Conservation (phyloP, 2,888 invertebrate genomes). For the Ennomos fuscantarius region DNA sequence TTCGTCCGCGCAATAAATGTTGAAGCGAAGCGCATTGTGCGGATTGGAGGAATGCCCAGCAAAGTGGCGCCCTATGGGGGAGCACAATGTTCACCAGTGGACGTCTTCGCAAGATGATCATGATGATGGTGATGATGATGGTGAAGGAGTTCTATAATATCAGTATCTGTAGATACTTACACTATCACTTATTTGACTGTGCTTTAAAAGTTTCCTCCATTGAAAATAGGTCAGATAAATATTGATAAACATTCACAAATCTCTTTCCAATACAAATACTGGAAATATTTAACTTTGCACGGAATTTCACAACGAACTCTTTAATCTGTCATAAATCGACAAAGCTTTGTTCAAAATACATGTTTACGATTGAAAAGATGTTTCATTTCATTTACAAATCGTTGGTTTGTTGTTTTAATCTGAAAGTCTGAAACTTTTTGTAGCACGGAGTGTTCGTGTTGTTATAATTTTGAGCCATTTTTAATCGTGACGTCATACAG, state of each 20-base stretch:
- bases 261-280: slow-evolving; percentile 1
- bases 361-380: slow-evolving; percentile 22
- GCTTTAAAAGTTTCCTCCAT: too few species aligned
- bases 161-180: too few species aligned
- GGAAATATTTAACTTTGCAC: slow-evolving; percentile 1
- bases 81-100: too few species aligned
- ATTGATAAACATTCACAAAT: slow-evolving; percentile 1
- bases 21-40: too few species aligned
- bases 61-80: too few species aligned
- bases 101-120: too few species aligned
- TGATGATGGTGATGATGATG: too few species aligned
- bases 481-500: not conserved
- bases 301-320: slow-evolving; percentile 10
- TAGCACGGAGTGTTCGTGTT: slow-evolving; percentile 6
- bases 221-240: not conserved
- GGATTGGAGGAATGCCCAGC: too few species aligned
- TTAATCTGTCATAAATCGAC: slow-evolving; percentile 6
- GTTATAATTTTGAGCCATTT: slow-evolving; percentile 5
- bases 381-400: slow-evolving; percentile 23
- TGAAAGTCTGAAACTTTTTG: slow-evolving; percentile 8
- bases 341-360: slow-evolving; percentile 2
- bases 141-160: too few species aligned
- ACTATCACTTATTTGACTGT: too few species aligned
- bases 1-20: too few species aligned
- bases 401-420: slow-evolving; percentile 27